phyloP scores from a whole-genome alignment of 2,797 vertebrate species.

The Atherinosoma microstoma region DNA sequence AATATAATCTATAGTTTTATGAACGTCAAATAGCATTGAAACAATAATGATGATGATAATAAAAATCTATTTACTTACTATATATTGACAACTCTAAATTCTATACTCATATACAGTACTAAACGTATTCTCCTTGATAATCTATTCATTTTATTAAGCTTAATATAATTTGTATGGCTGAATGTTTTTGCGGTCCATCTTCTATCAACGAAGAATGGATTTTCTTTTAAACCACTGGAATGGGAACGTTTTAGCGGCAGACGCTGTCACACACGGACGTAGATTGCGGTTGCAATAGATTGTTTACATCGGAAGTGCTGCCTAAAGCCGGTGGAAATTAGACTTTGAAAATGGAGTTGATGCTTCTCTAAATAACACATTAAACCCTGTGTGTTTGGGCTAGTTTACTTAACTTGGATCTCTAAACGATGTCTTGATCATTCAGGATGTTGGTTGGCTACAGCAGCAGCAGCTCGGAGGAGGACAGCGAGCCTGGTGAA shows the following conservation, averaged over 20 bases:
- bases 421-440: background rate
- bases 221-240: background rate
- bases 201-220: background rate
- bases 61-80: too few species aligned
- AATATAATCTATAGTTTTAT: too few species aligned
- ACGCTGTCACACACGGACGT: slow-evolving; percentile 34
- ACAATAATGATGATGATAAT: too few species aligned
- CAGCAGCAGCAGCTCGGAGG: slow-evolving; percentile 86
- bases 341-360: background rate
- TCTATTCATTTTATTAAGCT: background rate
- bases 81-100: too few species aligned
- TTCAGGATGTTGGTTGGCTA: slow-evolving; percentile 81
- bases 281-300: slow-evolving; percentile 25
- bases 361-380: background rate
- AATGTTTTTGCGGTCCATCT: background rate
- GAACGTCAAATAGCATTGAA: too few species aligned
- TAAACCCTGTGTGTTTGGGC: background rate
- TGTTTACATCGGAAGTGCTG: slow-evolving; percentile 64
- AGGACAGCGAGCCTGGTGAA: slow-evolving; percentile 58
- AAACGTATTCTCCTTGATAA: too few species aligned
- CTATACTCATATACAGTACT: too few species aligned
- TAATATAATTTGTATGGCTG: background rate
- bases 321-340: background rate
- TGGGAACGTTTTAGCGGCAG: background rate
- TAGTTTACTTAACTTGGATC: background rate